A percentile compares a stretch with the other conserved stretches of the same genome.
Conservation (phyloP, 2,797 vertebrate species). For the Gymnocypris eckloni region DNA sequence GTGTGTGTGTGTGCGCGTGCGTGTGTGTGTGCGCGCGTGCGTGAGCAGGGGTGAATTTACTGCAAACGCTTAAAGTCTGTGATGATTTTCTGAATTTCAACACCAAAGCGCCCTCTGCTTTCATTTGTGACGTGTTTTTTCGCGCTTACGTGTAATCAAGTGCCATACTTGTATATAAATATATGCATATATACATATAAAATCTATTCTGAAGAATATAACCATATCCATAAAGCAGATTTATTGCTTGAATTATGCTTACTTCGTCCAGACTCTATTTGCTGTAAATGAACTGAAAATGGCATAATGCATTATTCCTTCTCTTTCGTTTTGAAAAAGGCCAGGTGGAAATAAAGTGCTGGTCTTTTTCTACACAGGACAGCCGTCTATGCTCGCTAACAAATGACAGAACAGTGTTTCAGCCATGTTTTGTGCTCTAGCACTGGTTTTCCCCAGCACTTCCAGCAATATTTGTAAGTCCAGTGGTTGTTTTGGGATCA, state of each 20-base stretch:
- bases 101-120: constrained; percentile 87
- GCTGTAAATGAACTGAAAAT: constrained; percentile 77
- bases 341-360: constrained; percentile 75
- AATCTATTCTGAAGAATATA: constrained; percentile 63
- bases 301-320: constrained; percentile 68
- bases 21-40: background rate
- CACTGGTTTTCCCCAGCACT: constrained; percentile 79
- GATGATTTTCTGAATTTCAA: constrained; percentile 79
- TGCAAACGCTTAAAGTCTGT: constrained; percentile 82
- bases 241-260: constrained; percentile 84
- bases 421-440: constrained; percentile 81
- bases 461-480: constrained; percentile 77
- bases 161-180: constrained; percentile 85
- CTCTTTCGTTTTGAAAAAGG: constrained; percentile 73
- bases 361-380: constrained; percentile 68
- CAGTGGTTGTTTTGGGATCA: constrained; percentile 34
- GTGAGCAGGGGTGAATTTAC: constrained; percentile 75
- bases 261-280: constrained; percentile 78
- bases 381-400: constrained; percentile 68
- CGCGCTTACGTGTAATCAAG: constrained; percentile 85
- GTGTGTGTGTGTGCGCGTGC: background rate
- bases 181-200: constrained; percentile 73
- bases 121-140: constrained; percentile 79
- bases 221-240: constrained; percentile 79
- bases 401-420: constrained; percentile 71